Percentiles rank a stretch among this genome's conserved stretches.
Conservation (phyloP, 1,140 invertebrate genomes). For the Reticulitermes speratus region DNA sequence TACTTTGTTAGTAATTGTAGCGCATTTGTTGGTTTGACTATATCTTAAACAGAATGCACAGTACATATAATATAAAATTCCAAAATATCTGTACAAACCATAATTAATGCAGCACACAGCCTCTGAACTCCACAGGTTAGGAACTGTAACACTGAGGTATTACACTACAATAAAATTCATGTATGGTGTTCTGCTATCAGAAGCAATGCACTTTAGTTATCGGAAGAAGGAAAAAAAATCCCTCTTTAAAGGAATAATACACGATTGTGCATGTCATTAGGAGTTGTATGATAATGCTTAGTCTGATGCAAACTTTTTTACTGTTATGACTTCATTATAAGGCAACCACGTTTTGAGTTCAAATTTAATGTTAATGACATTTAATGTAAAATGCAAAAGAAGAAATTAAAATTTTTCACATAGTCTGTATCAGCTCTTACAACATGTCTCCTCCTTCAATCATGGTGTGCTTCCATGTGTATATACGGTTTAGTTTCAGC, state of each 20-base stretch:
- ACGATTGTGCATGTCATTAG: not conserved
- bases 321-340: not conserved
- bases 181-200: not conserved
- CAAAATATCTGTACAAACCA: not conserved
- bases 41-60: too few relatives aligned
- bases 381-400: too few relatives aligned
- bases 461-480: not conserved
- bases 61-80: too few relatives aligned
- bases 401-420: too few relatives aligned
- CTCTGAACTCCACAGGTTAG: not conserved
- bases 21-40: too few relatives aligned
- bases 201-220: not conserved
- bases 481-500: not conserved
- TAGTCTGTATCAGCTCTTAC: too few relatives aligned
- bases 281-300: too few relatives aligned
- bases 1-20: too few relatives aligned
- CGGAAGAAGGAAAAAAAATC: not conserved
- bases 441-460: too few relatives aligned
- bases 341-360: conserved; percentile 8
- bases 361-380: not conserved
- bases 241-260: too few relatives aligned
- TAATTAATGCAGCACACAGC: not conserved
- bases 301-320: not conserved
- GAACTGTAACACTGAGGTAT: not conserved
- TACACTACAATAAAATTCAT: not conserved